These are phyloP conservation scores for Eupithecia vulgata DNA, from an alignment of 2,888 invertebrate species.

Conservation along the genomic window DNA sequence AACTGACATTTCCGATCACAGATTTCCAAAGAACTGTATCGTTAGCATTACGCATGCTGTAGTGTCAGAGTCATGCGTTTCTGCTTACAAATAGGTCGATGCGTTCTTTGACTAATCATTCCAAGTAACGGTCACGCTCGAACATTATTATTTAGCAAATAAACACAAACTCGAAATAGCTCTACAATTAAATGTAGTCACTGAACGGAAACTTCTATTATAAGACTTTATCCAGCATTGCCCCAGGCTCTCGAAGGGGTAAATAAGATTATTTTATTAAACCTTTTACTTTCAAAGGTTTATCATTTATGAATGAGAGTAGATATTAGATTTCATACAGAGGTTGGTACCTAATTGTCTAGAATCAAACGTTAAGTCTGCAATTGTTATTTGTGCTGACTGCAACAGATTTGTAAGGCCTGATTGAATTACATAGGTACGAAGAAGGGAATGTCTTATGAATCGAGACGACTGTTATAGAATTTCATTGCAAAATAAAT, in stretches of 20 bases:
- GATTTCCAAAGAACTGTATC: slow-evolving; percentile 55
- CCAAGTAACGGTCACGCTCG: slow-evolving; percentile 53
- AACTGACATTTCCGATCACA: slow-evolving; percentile 73
- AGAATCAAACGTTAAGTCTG: neutral
- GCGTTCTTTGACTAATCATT: slow-evolving; percentile 58
- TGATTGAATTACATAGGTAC: slow-evolving; percentile 7
- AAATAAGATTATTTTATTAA: neutral
- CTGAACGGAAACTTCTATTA: neutral
- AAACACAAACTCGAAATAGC: slow-evolving; percentile 1
- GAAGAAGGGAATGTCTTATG: neutral
- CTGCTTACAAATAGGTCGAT: slow-evolving; percentile 51
- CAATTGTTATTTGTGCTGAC: neutral
- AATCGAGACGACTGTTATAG: slow-evolving; percentile 26
- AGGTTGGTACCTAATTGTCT: neutral
- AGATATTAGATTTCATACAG: slow-evolving; percentile 1
- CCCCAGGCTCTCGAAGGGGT: neutral
- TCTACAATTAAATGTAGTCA: neutral
- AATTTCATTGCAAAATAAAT: slow-evolving; percentile 9
- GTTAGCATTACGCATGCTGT: slow-evolving; percentile 50
- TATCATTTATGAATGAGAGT: neutral
- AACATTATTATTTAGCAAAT: neutral
- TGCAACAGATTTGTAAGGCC: neutral
- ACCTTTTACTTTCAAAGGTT: neutral
- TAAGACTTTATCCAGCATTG: neutral
- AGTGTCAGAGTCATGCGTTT: slow-evolving; percentile 52